Evolutionary conservation across 92 coral and sea anemone genomes (phyloP).

Genomic region (Isaurus tuberculatus): DNA sequence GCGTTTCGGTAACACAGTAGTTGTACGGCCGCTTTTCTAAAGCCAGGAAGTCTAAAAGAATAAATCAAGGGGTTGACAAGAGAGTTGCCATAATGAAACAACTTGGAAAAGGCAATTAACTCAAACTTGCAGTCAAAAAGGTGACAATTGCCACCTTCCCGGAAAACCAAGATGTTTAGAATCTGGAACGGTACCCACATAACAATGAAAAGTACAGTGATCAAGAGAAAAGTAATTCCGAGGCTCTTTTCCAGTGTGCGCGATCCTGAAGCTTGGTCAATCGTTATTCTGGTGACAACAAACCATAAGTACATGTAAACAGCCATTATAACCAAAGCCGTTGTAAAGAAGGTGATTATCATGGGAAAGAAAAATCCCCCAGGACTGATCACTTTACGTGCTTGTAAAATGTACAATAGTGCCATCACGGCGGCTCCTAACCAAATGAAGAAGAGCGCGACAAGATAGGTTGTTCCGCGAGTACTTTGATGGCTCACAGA

Average conservation of each 20-base stretch:
- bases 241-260: conserved; percentile 29
- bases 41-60: conserved; percentile 36
- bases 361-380: conserved; percentile 34
- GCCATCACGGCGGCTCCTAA: conserved; percentile 25
- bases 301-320: conserved; percentile 28
- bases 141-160: conserved; percentile 5
- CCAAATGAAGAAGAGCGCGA: conserved; percentile 12
- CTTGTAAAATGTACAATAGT: neutral
- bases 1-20: neutral
- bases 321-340: conserved; percentile 11
- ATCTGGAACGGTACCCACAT: conserved; percentile 48
- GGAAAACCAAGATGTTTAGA: conserved; percentile 12
- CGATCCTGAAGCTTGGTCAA: conserved; percentile 16
- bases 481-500: conserved; percentile 16
- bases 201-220: conserved; percentile 20
- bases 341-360: conserved; percentile 13
- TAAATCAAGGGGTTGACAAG: conserved; percentile 38
- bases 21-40: conserved; percentile 35
- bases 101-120: conserved; percentile 20
- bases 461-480: neutral
- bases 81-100: conserved; percentile 43
- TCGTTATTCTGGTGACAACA: neutral
- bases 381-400: neutral
- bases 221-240: conserved; percentile 33
- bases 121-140: conserved; percentile 38